Base-by-base conservation (phyloP, 2,113 vertebrate genomes). In the Rattus norvegicus region DNA sequence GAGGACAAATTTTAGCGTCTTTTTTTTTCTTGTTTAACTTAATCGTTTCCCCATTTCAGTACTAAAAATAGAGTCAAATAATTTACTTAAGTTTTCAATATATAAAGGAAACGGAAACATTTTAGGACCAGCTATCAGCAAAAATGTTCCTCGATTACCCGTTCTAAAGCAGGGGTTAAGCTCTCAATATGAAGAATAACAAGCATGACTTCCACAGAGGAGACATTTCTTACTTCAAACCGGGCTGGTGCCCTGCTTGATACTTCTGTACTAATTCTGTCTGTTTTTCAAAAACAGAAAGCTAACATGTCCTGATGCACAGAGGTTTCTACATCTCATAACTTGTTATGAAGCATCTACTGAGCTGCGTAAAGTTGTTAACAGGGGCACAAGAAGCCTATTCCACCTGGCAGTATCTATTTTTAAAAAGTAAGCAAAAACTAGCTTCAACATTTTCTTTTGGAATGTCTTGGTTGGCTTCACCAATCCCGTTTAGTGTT, bases 51-150 rank as follows among this genome's bases (percentile, higher is more conserved):
- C 39, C 88, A 30, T 90, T 95, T 63, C 54, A 92, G n/a, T 33
- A 83, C 1, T 80, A 94, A 96, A 92, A 90, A 61, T 28, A 43
- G 91, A 95, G 69, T 88, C 56, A 97, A 91, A 76, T 63, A 47
- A 76, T 79, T 9, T 91, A 91, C 47, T 93, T 70, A 90, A 43
- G n/a, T 87, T 93, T 97, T 93, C 63, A 90, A 9, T 65, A 85
- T 92, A 22, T 43, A 77, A 90, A 70, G 43, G 56, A 97, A 95
- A 92, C 3, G 94, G 13, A 95, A 93, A 95, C 49, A 72, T 83
- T 91, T 95, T 80, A 92, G 89, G 77, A 52, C 8, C 33, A 94
- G 91, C 80, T 36, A 95, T 70, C 14, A 96, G 65, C n/a, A 92
- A 84, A 91, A 54, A 72, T 76, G 89, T 94, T 91, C 59, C 39